Conservation (phyloP, 37 sponge, comb jelly and placozoan genomes). For the Geodia barretti region DNA sequence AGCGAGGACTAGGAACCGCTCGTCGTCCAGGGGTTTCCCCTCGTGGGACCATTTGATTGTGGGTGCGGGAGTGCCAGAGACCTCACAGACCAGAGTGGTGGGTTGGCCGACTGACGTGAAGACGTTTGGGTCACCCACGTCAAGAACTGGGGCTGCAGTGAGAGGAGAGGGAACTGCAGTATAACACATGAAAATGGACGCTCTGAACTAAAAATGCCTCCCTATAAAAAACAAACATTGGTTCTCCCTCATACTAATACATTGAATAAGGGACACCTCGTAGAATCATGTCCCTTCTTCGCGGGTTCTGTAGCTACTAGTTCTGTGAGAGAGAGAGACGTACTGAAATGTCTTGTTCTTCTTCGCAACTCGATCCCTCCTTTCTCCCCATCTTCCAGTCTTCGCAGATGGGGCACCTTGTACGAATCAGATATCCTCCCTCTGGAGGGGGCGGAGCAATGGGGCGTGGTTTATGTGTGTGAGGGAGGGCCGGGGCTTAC, state of each 20-base stretch:
- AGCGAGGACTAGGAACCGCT: constrained; percentile 44
- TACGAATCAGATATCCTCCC: background rate
- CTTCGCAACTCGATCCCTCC: background rate
- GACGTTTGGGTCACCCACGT: constrained; percentile 34
- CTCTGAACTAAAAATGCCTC: no score
- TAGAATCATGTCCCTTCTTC: no score
- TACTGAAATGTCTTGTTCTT: background rate
- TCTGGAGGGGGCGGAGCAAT: no score
- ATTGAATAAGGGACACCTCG: no score
- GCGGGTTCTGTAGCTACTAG: no score
- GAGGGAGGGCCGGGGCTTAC: constrained; percentile 5
- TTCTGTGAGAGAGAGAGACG: background rate
- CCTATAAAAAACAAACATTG: no score
- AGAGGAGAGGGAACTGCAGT: background rate
- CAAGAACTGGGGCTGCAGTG: constrained; percentile 51
- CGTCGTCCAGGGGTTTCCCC: constrained; percentile 41
- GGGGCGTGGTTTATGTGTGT: no score
- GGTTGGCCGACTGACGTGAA: constrained; percentile 65
- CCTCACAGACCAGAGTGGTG: constrained; percentile 62
- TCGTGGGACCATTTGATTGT: constrained; percentile 45
- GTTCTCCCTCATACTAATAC: no score
- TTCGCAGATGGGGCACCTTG: background rate
- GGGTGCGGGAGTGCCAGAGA: constrained; percentile 64
- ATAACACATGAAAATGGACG: background rate
- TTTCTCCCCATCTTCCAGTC: background rate